Conservation (phyloP, 2,888 invertebrate species). For the Zootermopsis nevadensis region DNA sequence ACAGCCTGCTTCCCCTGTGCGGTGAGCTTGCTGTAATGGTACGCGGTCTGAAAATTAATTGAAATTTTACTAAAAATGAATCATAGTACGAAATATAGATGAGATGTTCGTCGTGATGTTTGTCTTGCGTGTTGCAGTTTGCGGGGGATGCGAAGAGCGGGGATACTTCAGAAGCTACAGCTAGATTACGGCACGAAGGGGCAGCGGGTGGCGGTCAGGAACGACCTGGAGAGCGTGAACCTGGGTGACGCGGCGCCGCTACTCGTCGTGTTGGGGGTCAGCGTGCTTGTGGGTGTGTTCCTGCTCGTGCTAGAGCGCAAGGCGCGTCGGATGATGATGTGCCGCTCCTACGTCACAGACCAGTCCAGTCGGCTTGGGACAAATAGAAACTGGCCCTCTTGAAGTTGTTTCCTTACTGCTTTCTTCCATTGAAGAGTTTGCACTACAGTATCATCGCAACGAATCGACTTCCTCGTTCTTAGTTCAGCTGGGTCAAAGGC, state of each 20-base stretch:
- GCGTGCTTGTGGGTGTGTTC: background rate
- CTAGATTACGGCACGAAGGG: background rate
- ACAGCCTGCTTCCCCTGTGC: background rate
- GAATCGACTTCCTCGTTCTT: no score
- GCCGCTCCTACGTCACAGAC: background rate
- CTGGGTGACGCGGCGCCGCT: background rate
- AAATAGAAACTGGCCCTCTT: no score
- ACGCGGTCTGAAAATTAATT: background rate
- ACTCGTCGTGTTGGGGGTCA: background rate
- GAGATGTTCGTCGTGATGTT: background rate
- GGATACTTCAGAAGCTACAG: conserved; percentile 14
- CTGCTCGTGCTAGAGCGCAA: conserved; percentile 1
- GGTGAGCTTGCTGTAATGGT: background rate
- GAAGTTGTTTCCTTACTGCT: no score
- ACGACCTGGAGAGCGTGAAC: background rate
- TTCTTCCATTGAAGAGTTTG: no score
- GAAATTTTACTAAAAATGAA: background rate
- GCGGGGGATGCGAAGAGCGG: background rate
- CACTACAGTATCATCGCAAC: no score
- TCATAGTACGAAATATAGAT: background rate
- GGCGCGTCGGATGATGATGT: background rate
- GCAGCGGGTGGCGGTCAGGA: background rate
- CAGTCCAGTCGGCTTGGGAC: background rate
- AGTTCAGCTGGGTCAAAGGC: no score
- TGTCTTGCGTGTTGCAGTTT: background rate